Conservation (phyloP, 2,888 invertebrate species). For the Macrophya annulata region DNA sequence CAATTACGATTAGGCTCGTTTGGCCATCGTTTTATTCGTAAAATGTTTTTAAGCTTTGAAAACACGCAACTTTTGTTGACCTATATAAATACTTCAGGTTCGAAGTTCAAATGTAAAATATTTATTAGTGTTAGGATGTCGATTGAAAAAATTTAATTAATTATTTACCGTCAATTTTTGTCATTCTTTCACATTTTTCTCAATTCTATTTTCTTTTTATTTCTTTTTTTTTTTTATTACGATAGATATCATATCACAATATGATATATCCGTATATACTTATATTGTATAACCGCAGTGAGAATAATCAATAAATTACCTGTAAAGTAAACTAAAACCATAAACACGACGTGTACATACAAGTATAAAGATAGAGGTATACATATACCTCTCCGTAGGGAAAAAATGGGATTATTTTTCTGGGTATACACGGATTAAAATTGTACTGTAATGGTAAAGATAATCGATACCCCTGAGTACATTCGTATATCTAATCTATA, state of each 20-base stretch:
- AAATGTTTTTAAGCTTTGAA: slow-evolving; percentile 9
- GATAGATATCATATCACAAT: neutral
- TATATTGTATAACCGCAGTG: neutral
- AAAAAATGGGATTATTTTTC: neutral
- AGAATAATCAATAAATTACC: neutral
- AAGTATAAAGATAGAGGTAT: neutral
- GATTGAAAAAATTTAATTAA: neutral
- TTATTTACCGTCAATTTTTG: neutral
- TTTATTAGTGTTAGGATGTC: neutral
- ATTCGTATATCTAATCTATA: neutral
- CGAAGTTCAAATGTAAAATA: neutral
- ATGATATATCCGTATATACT: too few species aligned
- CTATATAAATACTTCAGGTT: slow-evolving; percentile 3
- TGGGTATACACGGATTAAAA: neutral
- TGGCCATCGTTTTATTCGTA: neutral
- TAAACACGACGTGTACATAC: neutral
- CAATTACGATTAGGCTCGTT: slow-evolving; percentile 16
- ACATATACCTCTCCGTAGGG: neutral
- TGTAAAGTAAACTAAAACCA: neutral
- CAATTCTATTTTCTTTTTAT: too few species aligned
- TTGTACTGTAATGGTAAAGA: neutral
- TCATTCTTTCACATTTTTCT: neutral
- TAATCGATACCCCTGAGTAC: neutral
- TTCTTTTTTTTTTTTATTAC: neutral
- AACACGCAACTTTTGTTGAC: slow-evolving; percentile 4